A percentile compares a stretch with the other conserved stretches of the same genome.
These are phyloP conservation scores for Lepidocyrtinus sp. DNA, from an alignment of 2,888 invertebrate species.

Conservation along the genomic window DNA sequence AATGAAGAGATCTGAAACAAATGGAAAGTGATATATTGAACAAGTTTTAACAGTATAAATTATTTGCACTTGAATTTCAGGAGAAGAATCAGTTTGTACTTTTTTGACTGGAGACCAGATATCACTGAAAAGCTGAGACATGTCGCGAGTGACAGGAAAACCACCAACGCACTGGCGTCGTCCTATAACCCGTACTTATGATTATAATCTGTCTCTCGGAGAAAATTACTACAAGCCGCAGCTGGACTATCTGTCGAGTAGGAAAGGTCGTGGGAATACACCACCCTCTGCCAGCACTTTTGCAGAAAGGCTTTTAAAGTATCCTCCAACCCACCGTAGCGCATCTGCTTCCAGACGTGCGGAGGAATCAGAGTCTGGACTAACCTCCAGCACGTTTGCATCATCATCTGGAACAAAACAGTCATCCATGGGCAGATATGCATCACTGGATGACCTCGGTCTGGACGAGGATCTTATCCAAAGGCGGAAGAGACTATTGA, in stretches of 20 bases:
- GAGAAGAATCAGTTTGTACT: too few relatives aligned
- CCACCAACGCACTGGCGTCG: slow-evolving; percentile 71
- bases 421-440: slow-evolving; percentile 49
- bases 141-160: slow-evolving; percentile 49
- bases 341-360: slow-evolving; percentile 42
- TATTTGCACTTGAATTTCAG: too few relatives aligned
- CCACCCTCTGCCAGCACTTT: slow-evolving; percentile 68
- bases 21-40: too few relatives aligned
- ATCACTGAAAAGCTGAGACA: neutral
- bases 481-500: slow-evolving; percentile 21
- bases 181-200: slow-evolving; percentile 87
- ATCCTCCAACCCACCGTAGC: slow-evolving; percentile 29
- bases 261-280: slow-evolving; percentile 55
- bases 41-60: too few relatives aligned
- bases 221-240: slow-evolving; percentile 68
- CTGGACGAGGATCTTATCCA: slow-evolving; percentile 26
- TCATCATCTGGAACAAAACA: neutral
- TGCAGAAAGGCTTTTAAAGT: slow-evolving; percentile 56
- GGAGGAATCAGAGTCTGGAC: slow-evolving; percentile 19
- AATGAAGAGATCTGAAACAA: too few relatives aligned
- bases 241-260: slow-evolving; percentile 59
- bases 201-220: slow-evolving; percentile 82
- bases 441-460: slow-evolving; percentile 59
- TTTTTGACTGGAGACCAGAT: too few relatives aligned
- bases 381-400: neutral